These are phyloP conservation scores for Vidua chalybeata DNA, from an alignment of 2,113 vertebrate species.

Conservation along the genomic window DNA sequence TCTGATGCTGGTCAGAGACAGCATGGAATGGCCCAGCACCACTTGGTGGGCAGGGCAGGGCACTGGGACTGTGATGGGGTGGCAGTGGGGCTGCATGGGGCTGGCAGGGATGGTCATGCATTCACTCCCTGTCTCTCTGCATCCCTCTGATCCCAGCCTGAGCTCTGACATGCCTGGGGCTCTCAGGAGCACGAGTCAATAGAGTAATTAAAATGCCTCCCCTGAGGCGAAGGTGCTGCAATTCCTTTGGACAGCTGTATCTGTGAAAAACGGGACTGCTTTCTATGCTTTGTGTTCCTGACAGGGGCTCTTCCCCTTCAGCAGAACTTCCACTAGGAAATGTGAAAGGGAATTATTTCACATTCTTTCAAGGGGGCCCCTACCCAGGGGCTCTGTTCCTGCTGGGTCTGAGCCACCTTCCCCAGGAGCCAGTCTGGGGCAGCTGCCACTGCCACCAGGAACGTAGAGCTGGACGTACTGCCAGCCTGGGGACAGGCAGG, in stretches of 20 bases:
- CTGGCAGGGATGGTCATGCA: background rate
- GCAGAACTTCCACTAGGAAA: background rate
- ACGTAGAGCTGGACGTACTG: background rate
- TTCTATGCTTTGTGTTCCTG: background rate
- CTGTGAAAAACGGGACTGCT: background rate
- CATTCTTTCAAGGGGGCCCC: background rate
- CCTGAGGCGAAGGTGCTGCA: background rate
- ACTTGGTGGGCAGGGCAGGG: background rate
- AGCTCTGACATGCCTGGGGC: background rate
- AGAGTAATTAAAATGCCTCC: background rate
- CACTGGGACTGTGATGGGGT: background rate
- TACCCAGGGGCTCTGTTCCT: background rate
- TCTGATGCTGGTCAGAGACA: background rate
- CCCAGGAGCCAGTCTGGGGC: accelerated
- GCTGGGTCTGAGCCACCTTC: background rate
- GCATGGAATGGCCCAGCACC: accelerated
- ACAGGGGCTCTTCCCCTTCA: background rate
- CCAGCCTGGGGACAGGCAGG: background rate
- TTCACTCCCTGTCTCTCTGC: background rate
- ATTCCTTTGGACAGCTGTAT: background rate
- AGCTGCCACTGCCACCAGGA: background rate
- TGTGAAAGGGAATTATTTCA: background rate
- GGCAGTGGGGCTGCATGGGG: background rate
- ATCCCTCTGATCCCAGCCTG: background rate
- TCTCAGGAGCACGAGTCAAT: background rate